Percentiles rank a stretch among this genome's conserved stretches.
Evolutionary conservation across 2,797 vertebrate genomes (phyloP).

Genomic region (Peromyscus melanophrys): DNA sequence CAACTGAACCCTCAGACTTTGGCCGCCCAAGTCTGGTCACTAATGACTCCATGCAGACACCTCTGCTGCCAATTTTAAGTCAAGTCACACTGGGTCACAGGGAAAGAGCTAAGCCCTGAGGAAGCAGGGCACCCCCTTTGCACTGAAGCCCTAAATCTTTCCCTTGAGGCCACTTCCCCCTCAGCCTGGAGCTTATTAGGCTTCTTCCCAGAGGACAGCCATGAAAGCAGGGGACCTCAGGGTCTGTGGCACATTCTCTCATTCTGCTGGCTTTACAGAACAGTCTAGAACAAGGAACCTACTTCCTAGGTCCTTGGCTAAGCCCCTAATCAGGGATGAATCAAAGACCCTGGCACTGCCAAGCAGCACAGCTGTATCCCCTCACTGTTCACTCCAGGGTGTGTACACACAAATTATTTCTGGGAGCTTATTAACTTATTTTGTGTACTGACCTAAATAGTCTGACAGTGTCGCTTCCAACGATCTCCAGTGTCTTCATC

Average conservation of each 20-base stretch:
- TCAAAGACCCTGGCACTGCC: background rate
- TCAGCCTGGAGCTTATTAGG: rapidly evolving
- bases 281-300: too few species aligned
- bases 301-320: background rate
- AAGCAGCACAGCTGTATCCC: background rate
- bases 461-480: background rate
- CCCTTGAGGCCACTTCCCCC: too few species aligned
- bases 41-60: background rate
- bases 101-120: background rate
- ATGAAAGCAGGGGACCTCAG: rapidly evolving
- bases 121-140: background rate
- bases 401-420: background rate
- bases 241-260: rapidly evolving
- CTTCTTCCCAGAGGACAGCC: background rate
- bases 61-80: background rate
- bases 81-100: background rate
- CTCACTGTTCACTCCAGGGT: rapidly evolving
- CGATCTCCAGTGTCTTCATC: background rate
- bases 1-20: background rate
- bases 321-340: background rate
- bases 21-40: background rate
- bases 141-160: background rate
- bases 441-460: background rate
- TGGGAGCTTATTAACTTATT: background rate
- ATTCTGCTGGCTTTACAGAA: background rate